Percentiles rank a stretch among this genome's conserved stretches.
Conservation (phyloP, 2,797 vertebrate species). For the Labroides dimidiatus region DNA sequence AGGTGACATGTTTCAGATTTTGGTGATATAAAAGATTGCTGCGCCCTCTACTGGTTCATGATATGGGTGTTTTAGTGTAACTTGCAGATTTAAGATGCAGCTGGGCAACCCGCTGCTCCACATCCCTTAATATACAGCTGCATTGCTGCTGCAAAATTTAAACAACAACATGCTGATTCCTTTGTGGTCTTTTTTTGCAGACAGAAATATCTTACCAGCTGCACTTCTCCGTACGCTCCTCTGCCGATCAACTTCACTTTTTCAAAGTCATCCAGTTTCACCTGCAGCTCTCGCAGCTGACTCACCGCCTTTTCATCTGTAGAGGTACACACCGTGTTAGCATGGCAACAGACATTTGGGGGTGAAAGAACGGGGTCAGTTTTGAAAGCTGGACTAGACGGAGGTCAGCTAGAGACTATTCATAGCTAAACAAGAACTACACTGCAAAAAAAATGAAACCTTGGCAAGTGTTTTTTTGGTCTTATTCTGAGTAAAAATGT, state of each 20-base stretch:
- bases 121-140: neutral
- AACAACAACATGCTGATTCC: neutral
- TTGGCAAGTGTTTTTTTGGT: no score
- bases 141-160: neutral
- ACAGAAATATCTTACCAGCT: slow-evolving; percentile 88
- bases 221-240: slow-evolving; percentile 97
- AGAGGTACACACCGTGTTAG: slow-evolving; percentile 14
- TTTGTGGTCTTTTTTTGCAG: neutral
- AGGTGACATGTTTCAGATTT: neutral
- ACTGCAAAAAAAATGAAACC: no score
- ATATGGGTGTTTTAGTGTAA: slow-evolving; percentile 5
- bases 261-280: slow-evolving; percentile 96
- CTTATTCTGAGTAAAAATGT: no score
- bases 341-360: slow-evolving; percentile 2
- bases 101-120: neutral
- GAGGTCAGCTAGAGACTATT: neutral
- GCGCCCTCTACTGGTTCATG: slow-evolving; percentile 65
- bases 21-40: slow-evolving; percentile 18
- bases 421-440: no score
- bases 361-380: neutral
- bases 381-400: neutral
- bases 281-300: slow-evolving; percentile 91
- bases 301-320: slow-evolving; percentile 93
- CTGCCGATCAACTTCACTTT: slow-evolving; percentile 96
- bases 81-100: neutral